phyloP scores from a whole-genome alignment of 2,113 vertebrate genomes.

The Hemichromis elongatus region DNA sequence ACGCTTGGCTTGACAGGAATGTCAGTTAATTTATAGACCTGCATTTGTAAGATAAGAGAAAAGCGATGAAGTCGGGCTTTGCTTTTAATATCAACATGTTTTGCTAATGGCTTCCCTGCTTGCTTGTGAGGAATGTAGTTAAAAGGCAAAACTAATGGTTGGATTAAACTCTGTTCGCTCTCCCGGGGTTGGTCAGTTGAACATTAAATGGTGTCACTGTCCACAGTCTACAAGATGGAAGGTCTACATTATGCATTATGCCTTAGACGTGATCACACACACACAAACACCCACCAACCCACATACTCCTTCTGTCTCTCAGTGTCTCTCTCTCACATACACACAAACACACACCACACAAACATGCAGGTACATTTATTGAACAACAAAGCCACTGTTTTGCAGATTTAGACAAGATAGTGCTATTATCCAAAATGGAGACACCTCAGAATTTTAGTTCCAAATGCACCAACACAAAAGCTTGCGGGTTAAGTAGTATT shows the following conservation, averaged over 20 bases:
- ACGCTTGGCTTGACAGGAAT: conserved; percentile 17
- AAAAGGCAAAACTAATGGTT: conserved; percentile 26
- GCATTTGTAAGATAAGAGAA: conserved; percentile 59
- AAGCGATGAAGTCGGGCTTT: conserved; percentile 42
- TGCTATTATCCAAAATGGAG: conserved; percentile 55
- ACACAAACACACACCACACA: neutral
- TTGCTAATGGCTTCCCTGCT: conserved; percentile 31
- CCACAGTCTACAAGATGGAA: conserved; percentile 37
- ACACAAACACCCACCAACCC: conserved; percentile 12
- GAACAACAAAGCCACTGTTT: conserved; percentile 49
- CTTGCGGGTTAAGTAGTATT: conserved; percentile 64
- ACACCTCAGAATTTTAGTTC: conserved; percentile 36
- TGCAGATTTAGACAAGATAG: conserved; percentile 56
- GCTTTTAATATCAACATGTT: conserved; percentile 58
- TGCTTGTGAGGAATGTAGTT: conserved; percentile 23
- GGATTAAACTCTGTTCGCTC: conserved; percentile 12
- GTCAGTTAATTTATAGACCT: conserved; percentile 59
- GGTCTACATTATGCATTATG: conserved; percentile 37
- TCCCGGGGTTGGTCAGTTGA: conserved; percentile 28
- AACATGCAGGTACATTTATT: conserved; percentile 37
- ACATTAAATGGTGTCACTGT: conserved; percentile 48
- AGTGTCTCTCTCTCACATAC: neutral
- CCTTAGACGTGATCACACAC: conserved; percentile 27
- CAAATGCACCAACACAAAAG: conserved; percentile 57
- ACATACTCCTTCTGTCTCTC: conserved; percentile 24